These are phyloP conservation scores for Hyposmocoma kahamanoa DNA, from an alignment of 1,140 invertebrate genomes.

Conservation along the genomic window DNA sequence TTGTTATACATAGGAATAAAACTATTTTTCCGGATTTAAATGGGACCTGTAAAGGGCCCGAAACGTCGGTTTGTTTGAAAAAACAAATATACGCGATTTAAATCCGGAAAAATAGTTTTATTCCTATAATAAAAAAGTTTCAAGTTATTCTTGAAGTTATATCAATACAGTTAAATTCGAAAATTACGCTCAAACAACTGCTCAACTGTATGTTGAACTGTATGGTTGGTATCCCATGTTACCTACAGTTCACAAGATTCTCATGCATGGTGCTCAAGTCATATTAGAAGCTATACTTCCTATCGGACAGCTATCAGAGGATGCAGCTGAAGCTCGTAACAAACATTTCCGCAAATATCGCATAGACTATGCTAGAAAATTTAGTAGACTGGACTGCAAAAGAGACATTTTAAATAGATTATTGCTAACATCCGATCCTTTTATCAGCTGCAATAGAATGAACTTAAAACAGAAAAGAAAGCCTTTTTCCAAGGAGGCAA, in stretches of 20 bases:
- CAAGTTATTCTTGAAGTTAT: background rate
- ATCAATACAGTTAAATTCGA: background rate
- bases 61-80: too few species aligned
- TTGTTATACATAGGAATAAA: too few species aligned
- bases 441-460: conserved; percentile 11
- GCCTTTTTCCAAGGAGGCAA: background rate
- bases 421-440: conserved; percentile 20
- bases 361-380: conserved; percentile 17
- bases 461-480: background rate
- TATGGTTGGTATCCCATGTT: conserved; percentile 43
- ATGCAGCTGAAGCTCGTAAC: conserved; percentile 23
- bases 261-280: conserved; percentile 28
- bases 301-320: conserved; percentile 22
- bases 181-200: conserved; percentile 14
- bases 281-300: conserved; percentile 16
- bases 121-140: conserved; percentile 7
- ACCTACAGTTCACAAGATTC: conserved; percentile 43
- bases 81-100: too few species aligned
- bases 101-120: too few species aligned
- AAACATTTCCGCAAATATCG: conserved; percentile 25
- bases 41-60: too few species aligned
- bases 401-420: conserved; percentile 20
- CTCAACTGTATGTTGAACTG: conserved; percentile 20
- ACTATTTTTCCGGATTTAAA: too few species aligned
- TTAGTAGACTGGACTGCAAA: conserved; percentile 11